These are phyloP conservation scores for Polylopha cassiicola DNA, from an alignment of 2,888 invertebrate species.

Conservation along the genomic window DNA sequence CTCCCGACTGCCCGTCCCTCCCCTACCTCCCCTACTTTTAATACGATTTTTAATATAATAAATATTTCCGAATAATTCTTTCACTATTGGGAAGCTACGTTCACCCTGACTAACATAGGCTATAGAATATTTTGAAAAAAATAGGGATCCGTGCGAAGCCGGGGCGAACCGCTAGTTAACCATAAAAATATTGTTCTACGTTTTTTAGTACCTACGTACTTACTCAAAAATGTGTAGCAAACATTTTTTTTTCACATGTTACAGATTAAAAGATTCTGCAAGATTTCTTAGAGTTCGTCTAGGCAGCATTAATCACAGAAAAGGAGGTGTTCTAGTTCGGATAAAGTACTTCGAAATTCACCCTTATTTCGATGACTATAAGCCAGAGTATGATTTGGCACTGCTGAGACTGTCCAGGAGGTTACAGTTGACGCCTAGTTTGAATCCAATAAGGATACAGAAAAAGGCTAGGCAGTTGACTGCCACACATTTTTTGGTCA, in stretches of 20 bases:
- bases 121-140: too few relatives aligned
- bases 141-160: too few relatives aligned
- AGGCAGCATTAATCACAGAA: constrained; percentile 58
- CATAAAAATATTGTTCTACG: too few relatives aligned
- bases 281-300: constrained; percentile 49
- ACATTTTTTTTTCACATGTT: constrained; percentile 25
- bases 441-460: constrained; percentile 46
- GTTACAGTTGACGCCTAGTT: constrained; percentile 34
- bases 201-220: too few relatives aligned
- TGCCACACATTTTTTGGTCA: constrained; percentile 53
- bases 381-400: constrained; percentile 54
- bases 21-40: too few relatives aligned
- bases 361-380: constrained; percentile 51
- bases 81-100: too few relatives aligned
- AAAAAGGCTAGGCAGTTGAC: constrained; percentile 29
- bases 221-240: not conserved
- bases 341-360: constrained; percentile 54
- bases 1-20: too few relatives aligned
- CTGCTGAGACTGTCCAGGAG: constrained; percentile 42
- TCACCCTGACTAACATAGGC: too few relatives aligned
- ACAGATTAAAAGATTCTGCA: constrained; percentile 44
- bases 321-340: constrained; percentile 46
- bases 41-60: too few relatives aligned
- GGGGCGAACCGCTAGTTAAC: too few relatives aligned
- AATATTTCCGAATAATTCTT: too few relatives aligned